These are phyloP conservation scores for Papilio protenor DNA, from an alignment of 2,888 invertebrate species.

Conservation along the genomic window DNA sequence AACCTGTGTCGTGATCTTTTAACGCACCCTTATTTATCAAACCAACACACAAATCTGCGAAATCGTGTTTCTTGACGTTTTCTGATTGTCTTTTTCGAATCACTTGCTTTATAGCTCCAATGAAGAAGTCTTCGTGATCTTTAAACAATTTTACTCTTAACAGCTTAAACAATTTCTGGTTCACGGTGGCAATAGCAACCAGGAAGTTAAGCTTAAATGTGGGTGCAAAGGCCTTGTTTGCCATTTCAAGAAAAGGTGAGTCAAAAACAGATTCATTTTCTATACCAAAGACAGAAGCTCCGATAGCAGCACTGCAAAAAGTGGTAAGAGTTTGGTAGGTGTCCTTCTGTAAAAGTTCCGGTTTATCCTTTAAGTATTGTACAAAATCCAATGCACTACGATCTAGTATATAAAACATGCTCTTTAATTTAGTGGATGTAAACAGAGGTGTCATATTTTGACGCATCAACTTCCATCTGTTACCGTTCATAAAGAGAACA, in stretches of 20 bases:
- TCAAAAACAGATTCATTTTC: conserved; percentile 63
- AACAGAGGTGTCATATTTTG: conserved; percentile 62
- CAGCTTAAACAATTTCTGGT: conserved; percentile 47
- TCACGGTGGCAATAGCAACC: conserved; percentile 50
- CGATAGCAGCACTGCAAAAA: conserved; percentile 63
- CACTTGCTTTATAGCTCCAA: conserved; percentile 49
- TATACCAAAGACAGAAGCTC: conserved; percentile 70
- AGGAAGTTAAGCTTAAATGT: conserved; percentile 49
- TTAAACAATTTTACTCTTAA: conserved; percentile 41
- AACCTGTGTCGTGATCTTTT: conserved; percentile 57
- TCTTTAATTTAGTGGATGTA: conserved; percentile 63
- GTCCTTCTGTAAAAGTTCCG: conserved; percentile 53
- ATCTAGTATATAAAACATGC: conserved; percentile 62
- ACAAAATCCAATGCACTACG: conserved; percentile 65
- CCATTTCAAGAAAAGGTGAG: conserved; percentile 63
- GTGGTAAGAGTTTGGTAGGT: conserved; percentile 53
- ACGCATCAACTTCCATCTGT: conserved; percentile 56
- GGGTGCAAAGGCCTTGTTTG: conserved; percentile 48
- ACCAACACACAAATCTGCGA: conserved; percentile 50
- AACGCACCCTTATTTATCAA: conserved; percentile 54
- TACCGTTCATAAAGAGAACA: conserved; percentile 52
- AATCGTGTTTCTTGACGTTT: conserved; percentile 49
- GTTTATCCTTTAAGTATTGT: conserved; percentile 55
- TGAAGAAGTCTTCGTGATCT: conserved; percentile 49
- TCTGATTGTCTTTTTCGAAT: conserved; percentile 46